These are phyloP conservation scores for Perizoma flavofasciatum DNA, from an alignment of 2,888 invertebrate species.

Conservation along the genomic window DNA sequence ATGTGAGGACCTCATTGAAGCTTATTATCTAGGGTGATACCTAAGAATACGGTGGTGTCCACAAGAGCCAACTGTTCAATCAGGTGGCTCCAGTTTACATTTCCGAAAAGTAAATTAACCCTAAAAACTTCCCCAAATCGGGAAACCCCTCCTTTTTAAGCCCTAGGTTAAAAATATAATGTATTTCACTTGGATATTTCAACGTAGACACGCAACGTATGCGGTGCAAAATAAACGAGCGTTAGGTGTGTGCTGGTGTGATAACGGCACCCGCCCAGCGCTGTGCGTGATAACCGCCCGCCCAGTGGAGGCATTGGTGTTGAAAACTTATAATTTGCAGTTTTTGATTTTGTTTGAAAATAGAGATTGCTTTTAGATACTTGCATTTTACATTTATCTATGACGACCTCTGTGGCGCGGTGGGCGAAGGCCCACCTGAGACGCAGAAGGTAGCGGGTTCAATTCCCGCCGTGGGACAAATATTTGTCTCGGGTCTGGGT, in stretches of 20 bases:
- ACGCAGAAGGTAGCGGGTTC: too few relatives aligned
- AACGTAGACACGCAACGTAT: slow-evolving; percentile 43
- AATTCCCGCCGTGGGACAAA: too few relatives aligned
- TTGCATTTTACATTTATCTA: background rate
- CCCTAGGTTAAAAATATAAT: slow-evolving; percentile 5
- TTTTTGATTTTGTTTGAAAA: slow-evolving; percentile 16
- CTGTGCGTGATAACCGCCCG: slow-evolving; percentile 54
- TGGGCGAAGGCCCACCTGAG: too few relatives aligned
- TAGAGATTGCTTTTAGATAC: background rate
- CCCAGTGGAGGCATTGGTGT: slow-evolving; percentile 35
- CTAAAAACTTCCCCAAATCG: too few relatives aligned
- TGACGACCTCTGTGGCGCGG: too few relatives aligned
- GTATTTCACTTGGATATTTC: slow-evolving; percentile 40
- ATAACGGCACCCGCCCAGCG: slow-evolving; percentile 53
- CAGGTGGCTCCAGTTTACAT: background rate
- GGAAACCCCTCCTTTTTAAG: too few relatives aligned
- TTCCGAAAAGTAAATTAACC: background rate
- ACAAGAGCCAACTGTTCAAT: too few relatives aligned
- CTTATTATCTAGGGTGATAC: too few relatives aligned
- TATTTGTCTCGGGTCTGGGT: too few relatives aligned
- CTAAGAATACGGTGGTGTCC: too few relatives aligned
- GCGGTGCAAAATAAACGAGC: slow-evolving; percentile 47
- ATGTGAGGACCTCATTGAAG: too few relatives aligned
- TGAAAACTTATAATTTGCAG: slow-evolving; percentile 27
- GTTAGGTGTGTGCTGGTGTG: slow-evolving; percentile 44